These are phyloP conservation scores for Protobothrops flavoviridis DNA, from an alignment of 2,113 vertebrate species.

Conservation along the genomic window DNA sequence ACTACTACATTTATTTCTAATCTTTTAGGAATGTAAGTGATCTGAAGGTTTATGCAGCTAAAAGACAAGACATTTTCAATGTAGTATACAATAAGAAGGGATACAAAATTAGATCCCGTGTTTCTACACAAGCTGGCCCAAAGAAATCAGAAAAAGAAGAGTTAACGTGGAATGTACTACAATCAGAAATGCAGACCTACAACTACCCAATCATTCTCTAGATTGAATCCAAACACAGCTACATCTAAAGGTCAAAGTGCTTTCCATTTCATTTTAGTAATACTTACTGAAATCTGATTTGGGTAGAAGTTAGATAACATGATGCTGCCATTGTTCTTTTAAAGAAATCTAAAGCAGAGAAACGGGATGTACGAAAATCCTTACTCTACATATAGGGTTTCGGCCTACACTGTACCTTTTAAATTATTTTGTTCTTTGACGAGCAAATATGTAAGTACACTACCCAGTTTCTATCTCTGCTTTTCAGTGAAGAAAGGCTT, in stretches of 20 bases:
- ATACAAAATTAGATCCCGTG: not conserved
- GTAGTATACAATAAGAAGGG: not conserved
- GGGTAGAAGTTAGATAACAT: not conserved
- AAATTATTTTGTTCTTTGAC: not conserved
- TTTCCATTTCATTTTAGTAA: not conserved
- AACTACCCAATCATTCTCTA: not conserved
- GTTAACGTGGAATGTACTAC: not conserved
- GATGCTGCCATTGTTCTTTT: not conserved
- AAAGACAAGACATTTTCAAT: not conserved
- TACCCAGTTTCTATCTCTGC: not conserved
- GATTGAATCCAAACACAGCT: not conserved
- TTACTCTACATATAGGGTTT: not conserved
- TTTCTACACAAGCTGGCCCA: not conserved
- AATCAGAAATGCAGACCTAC: not conserved
- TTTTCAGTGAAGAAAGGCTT: not conserved
- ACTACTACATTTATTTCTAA: not conserved
- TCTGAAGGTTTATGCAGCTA: not conserved
- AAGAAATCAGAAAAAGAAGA: not conserved
- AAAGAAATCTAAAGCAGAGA: not conserved
- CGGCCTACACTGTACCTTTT: not conserved
- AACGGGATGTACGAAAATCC: not conserved
- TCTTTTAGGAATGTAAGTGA: not conserved
- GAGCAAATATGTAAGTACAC: not conserved
- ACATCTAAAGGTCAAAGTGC: not conserved
- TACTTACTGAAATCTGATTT: not conserved